Evolutionary conservation across 2,888 invertebrate species (phyloP), one percentile per base, ranked within the genome.

Genomic region (Gnatocerus cornutus): DNA sequence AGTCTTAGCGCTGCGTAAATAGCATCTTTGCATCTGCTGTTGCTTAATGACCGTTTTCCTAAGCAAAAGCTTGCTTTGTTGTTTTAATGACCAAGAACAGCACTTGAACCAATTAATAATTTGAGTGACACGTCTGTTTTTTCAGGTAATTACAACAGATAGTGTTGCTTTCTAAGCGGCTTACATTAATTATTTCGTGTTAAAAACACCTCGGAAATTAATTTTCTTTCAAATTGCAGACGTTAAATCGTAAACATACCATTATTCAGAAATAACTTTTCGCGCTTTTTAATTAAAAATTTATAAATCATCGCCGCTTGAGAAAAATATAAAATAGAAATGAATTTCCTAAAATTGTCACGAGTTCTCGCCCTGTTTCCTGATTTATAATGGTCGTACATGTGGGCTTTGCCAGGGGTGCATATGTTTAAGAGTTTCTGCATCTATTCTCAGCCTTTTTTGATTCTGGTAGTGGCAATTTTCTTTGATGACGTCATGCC

Each of bases 381-480:
- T 82, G 82, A 82, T 82, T 82, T 82, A 82, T 82, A 79, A 78
- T 76, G 69, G 76, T 73, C 66, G 68, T 73, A 71, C 75, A 71
- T 78, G 73, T 73, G 71, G 71, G 72, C 66, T 71, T 73, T 69
- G 4, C 21, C 30, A 43, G 76, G 79, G 79, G 80, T 80, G 80
- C 77, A 80, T 80, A 78, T 74, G 77, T 78, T 80, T 79, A 75
- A 78, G 74, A 53, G 29, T 29, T 50, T 72, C 72, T 75, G 75
- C 76, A 76, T 77, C 78, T 74, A 77, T 77, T 78, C 13, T 33
- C 30, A 13, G 10, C 37, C n/a, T 41, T 13, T 41, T 12, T 41
- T 71, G 71, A 74, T 73, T 73, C 30, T 16, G 7, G 72, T 75
- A 70, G 69, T 71, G 69, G 74, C 73, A 75, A 75, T 75, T 76